A percentile compares a stretch with the other conserved stretches of the same genome.
phyloP scores from a whole-genome alignment of 1,140 invertebrate genomes.

The Nasonia vitripennis region DNA sequence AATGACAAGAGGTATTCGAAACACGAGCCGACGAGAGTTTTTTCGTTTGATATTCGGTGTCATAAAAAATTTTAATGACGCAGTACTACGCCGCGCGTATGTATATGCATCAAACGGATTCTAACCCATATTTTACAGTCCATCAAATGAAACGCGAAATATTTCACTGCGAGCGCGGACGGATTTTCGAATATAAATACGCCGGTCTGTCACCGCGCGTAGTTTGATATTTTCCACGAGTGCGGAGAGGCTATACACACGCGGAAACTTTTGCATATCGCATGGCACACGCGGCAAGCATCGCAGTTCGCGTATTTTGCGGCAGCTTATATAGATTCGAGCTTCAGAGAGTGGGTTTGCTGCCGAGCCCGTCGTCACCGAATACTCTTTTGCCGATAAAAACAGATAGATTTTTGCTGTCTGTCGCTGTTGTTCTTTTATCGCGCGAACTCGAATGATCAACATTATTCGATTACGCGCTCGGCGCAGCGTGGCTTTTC shows the following conservation, averaged over 20 bases:
- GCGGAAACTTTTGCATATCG: not conserved
- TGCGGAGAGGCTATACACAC: not conserved
- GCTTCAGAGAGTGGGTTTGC: not conserved
- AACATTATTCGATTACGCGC: constrained; percentile 22
- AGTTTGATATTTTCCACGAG: constrained; percentile 8
- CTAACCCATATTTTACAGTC: not conserved
- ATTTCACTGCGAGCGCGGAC: not conserved
- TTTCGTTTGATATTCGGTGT: not conserved
- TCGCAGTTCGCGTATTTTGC: constrained; percentile 24
- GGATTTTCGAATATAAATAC: constrained; percentile 23
- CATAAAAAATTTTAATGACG: not conserved
- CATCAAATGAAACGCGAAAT: not conserved
- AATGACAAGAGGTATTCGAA: too few species aligned
- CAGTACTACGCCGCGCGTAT: not conserved
- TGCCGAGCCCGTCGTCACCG: not conserved
- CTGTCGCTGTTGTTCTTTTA: not conserved
- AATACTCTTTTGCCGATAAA: constrained; percentile 15
- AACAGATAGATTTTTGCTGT: constrained; percentile 5
- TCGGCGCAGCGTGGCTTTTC: not conserved
- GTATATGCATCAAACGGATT: not conserved
- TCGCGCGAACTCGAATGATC: not conserved
- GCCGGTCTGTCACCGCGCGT: too few species aligned
- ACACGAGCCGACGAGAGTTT: not conserved
- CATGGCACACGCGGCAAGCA: not conserved
- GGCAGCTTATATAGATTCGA: not conserved